phyloP scores from a whole-genome alignment of 2,113 vertebrate species.

The Diphyllodes magnificus region DNA sequence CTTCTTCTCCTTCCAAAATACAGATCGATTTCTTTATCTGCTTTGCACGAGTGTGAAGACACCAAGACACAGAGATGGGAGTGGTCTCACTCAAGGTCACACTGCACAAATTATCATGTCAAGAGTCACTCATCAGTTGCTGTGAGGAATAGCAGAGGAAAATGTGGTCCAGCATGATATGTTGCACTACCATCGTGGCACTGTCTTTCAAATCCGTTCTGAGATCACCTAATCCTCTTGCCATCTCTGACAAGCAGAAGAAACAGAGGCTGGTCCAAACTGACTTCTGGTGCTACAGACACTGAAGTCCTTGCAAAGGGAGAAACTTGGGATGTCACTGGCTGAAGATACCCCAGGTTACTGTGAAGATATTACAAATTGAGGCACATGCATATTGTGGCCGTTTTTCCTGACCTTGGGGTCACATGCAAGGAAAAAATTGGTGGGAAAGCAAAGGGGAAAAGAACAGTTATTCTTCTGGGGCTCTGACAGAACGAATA shows the following conservation, averaged over 20 bases:
- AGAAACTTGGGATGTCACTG: not conserved
- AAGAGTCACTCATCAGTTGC: not conserved
- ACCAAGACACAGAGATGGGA: not conserved
- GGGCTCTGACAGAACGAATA: not conserved
- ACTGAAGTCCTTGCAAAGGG: not conserved
- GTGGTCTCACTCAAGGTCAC: not conserved
- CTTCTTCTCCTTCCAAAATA: not conserved
- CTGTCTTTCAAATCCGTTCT: not conserved
- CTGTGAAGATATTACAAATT: slow-evolving; percentile 53
- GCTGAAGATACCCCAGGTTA: slow-evolving; percentile 40
- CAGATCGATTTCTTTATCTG: not conserved
- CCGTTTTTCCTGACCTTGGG: not conserved
- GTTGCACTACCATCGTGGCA: not conserved
- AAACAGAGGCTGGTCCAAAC: not conserved
- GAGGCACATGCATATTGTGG: not conserved
- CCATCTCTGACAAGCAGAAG: not conserved
- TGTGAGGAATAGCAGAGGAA: not conserved
- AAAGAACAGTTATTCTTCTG: not conserved
- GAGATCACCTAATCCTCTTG: not conserved
- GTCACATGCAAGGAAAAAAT: not conserved
- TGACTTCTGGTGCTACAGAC: not conserved
- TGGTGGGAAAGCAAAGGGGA: not conserved
- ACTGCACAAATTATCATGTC: not conserved
- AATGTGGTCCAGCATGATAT: not conserved
- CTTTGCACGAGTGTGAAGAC: not conserved